Evolutionary conservation across 1,140 invertebrate species (phyloP), one percentile per base, ranked within the genome.

Genomic region (Mycetomoellerius zeteki): DNA sequence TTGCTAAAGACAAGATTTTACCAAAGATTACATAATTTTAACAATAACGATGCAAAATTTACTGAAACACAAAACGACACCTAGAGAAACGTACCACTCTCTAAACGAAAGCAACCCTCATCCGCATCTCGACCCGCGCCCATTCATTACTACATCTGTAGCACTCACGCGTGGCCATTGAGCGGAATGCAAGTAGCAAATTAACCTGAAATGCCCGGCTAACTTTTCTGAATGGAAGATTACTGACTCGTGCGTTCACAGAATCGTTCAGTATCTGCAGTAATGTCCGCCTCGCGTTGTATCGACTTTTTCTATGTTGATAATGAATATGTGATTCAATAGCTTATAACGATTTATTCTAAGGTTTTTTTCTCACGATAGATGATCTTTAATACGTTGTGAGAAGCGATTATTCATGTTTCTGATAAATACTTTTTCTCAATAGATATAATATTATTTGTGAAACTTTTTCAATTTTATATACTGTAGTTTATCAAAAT

Each of bases 141-240:
- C 91, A 91, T 92, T 93, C 89, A 92, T 93, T 91, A 92, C 47
- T 75, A n/a, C 75, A 80, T 86, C 72, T 89, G 85, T 80, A 78
- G 54, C 84, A 87, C 90, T 92, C 89, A 92, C 88, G 89, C 89
- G 92, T 91, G 88, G 76, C 90, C 90, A 86, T 90, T 91, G 90
- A 91, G 88, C 80, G 75, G 87, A 90, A 89, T 88, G 71, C 75
- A 91, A 91, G 88, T 91, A 91, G 92, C 89, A 88, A 93, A 93
- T 93, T 92, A 93, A 93, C 88, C 92, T 88, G 78, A 62, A 82
- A 92, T 90, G 92, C 91, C 77, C 80, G 88, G 88, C 72, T 93
- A 90, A 90, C 87, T 93, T 89, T 89, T 90, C 87, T 94, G 88
- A 94, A 94, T 94, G 85, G 91, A 58, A 91, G 87, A 94, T 93